A percentile compares a stretch with the other conserved stretches of the same genome.
These are phyloP conservation scores for Babyrousa celebensis DNA, from an alignment of 2,797 vertebrate genomes.

Conservation along the genomic window DNA sequence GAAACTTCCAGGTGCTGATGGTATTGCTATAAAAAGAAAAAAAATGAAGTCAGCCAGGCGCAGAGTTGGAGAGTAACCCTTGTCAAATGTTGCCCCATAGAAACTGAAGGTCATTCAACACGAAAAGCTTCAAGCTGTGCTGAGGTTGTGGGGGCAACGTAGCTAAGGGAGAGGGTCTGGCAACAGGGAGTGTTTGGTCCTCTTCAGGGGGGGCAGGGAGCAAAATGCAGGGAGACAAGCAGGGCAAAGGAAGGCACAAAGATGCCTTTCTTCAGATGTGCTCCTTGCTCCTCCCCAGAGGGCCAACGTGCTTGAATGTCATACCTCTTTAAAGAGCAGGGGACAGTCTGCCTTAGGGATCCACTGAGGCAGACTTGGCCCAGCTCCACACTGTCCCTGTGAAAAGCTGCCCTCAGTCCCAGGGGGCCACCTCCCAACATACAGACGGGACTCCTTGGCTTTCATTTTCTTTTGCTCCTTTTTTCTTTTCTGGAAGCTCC, in stretches of 20 bases:
- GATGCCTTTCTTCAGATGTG: not conserved
- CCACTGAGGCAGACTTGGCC: not conserved
- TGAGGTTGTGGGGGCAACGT: not conserved
- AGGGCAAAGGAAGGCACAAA: not conserved
- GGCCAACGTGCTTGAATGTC: not conserved
- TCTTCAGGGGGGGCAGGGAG: not conserved
- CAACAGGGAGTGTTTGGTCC: rapidly evolving
- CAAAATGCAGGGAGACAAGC: not conserved
- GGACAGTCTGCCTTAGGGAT: not conserved
- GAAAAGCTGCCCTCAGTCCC: not conserved
- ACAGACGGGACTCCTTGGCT: not conserved
- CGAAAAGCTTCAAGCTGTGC: not conserved
- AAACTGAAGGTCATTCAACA: not conserved
- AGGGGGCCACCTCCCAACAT: not conserved
- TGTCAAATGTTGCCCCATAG: not conserved
- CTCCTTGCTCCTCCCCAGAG: rapidly evolving
- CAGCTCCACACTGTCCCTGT: not conserved
- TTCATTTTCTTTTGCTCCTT: not conserved
- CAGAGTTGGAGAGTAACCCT: not conserved
- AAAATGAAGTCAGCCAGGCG: slow-evolving; percentile 3
- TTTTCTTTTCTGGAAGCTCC: slow-evolving; percentile 11
- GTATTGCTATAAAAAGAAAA: too few relatives aligned
- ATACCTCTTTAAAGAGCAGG: slow-evolving; percentile 27
- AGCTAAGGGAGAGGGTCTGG: not conserved
- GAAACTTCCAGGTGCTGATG: too few relatives aligned